Conservation (phyloP, 2,797 vertebrate genomes). For the Phalanger gymnotis region DNA sequence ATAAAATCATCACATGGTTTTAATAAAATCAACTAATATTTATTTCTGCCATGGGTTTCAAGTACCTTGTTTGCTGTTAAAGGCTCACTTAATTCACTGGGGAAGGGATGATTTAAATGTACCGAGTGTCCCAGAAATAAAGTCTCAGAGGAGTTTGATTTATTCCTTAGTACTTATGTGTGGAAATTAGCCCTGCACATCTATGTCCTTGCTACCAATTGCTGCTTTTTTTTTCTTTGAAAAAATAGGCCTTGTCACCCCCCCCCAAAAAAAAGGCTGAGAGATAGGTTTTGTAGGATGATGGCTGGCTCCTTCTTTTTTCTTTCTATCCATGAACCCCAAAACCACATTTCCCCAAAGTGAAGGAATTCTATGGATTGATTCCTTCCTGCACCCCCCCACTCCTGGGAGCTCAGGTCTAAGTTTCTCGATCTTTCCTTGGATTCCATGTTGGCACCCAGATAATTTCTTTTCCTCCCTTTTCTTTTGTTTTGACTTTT, state of each 20-base stretch:
- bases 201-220: conserved; percentile 17
- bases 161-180: not conserved
- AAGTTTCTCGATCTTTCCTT: not conserved
- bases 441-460: not conserved
- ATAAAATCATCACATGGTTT: not conserved
- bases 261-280: not conserved
- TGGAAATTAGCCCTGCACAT: not conserved
- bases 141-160: conserved; percentile 3
- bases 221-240: not conserved
- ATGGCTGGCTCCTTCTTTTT: not conserved
- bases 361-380: not conserved
- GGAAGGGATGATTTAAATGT: conserved; percentile 19
- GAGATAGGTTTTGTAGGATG: not conserved
- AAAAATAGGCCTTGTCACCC: not conserved
- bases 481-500: not conserved
- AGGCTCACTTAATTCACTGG: conserved; percentile 29
- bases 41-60: conserved; percentile 59
- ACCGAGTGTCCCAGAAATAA: conserved; percentile 50
- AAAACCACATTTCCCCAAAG: not conserved
- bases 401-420: not conserved
- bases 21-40: conserved; percentile 32
- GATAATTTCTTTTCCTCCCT: not conserved
- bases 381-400: not conserved
- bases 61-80: conserved; percentile 50
- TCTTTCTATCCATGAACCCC: not conserved